Percentiles rank a stretch among this genome's conserved stretches.
Evolutionary conservation across 2,888 invertebrate species (phyloP).

Genomic region (Ariolimax columbianus): DNA sequence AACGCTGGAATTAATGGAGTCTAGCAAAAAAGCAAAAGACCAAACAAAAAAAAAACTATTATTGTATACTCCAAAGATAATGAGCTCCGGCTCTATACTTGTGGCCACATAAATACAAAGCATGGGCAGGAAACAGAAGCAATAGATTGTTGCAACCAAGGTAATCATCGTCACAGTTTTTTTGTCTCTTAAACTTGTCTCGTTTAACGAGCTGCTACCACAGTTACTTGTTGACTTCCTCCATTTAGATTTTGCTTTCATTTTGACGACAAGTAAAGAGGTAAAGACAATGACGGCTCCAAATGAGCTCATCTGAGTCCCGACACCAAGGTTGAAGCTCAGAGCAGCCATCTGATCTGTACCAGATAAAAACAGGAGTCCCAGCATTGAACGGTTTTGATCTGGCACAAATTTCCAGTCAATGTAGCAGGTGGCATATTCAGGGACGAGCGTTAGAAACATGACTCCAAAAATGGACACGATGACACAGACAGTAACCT

Average conservation of each 20-base stretch:
- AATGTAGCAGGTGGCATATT: conserved; percentile 9
- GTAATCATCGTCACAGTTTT: conserved; percentile 18
- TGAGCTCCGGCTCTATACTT: conserved; percentile 21
- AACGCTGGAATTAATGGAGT: conserved; percentile 30
- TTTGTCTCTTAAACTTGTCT: not conserved
- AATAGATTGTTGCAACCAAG: conserved; percentile 3
- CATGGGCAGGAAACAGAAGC: conserved; percentile 26
- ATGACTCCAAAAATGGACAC: not conserved
- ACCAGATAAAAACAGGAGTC: conserved; percentile 4
- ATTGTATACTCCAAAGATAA: not conserved
- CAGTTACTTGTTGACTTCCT: not conserved
- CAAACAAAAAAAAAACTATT: conserved; percentile 19
- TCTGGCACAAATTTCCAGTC: conserved; percentile 30
- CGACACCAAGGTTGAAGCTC: not conserved
- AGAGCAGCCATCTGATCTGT: conserved; percentile 10
- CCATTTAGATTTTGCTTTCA: conserved; percentile 25
- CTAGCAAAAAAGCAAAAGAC: conserved; percentile 24
- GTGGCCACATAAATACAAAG: not conserved
- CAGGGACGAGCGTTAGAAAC: conserved; percentile 20
- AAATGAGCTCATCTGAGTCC: conserved; percentile 6
- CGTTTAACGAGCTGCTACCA: not conserved
- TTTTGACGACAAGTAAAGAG: not conserved
- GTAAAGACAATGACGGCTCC: conserved; percentile 18
- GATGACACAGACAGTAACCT: conserved; percentile 6
- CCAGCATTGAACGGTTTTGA: conserved; percentile 21